A percentile compares a stretch with the other conserved stretches of the same genome.
Conservation (phyloP, 2,888 invertebrate species). For the Alentia gelatinosa region DNA sequence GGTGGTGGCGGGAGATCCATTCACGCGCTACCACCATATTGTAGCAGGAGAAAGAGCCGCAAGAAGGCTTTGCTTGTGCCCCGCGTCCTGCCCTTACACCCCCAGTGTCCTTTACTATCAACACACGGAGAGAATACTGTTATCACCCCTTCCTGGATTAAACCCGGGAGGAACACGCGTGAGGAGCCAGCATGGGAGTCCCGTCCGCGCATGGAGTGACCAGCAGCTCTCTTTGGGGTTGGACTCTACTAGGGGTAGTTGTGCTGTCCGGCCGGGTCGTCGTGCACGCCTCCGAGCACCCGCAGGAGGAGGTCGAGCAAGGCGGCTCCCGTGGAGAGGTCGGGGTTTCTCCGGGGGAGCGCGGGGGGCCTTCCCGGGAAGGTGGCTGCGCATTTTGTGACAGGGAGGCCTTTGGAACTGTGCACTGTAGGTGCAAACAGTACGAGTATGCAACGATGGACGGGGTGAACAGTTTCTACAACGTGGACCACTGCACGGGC, state of each 20-base stretch:
- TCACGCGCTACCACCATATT: background rate
- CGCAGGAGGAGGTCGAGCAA: background rate
- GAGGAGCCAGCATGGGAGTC: no score
- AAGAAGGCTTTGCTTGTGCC: no score
- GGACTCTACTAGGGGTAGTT: background rate
- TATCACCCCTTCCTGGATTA: background rate
- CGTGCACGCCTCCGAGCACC: background rate
- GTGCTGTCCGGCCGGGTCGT: background rate
- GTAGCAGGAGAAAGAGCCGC: background rate
- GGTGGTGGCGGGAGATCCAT: background rate
- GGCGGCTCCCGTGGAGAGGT: background rate
- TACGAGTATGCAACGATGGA: background rate
- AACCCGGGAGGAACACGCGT: background rate
- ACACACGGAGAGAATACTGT: background rate
- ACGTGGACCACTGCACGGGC: conserved; percentile 14
- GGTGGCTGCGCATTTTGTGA: background rate
- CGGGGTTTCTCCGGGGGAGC: background rate
- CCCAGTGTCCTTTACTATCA: background rate
- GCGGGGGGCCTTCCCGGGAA: background rate
- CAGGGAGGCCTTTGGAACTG: background rate
- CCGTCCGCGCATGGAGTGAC: no score
- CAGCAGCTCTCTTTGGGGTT: no score
- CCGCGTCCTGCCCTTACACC: no score
- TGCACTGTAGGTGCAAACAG: conserved; percentile 3
- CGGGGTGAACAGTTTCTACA: background rate